Evolutionary conservation across 2,888 invertebrate species (phyloP).

Genomic region (Cataglyphis rosenhaueri): DNA sequence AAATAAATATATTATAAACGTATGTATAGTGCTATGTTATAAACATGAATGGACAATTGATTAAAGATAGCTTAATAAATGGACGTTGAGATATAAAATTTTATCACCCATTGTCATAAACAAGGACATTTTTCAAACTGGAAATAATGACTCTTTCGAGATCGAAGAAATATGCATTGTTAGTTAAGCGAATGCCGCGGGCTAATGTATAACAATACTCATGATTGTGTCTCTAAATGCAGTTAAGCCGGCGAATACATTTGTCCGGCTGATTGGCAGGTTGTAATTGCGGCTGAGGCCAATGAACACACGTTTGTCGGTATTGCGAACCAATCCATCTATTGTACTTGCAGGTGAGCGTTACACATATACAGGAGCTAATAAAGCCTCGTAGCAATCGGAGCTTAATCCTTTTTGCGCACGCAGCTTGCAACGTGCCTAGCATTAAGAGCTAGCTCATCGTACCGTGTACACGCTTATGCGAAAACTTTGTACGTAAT

Average conservation of each 20-base stretch:
- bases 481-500: slow-evolving; percentile 58
- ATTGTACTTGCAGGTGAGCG: slow-evolving; percentile 33
- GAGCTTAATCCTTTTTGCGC: slow-evolving; percentile 43
- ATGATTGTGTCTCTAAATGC: slow-evolving; percentile 39
- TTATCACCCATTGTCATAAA: background rate
- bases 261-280: slow-evolving; percentile 50
- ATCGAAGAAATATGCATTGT: background rate
- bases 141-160: background rate
- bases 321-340: slow-evolving; percentile 38
- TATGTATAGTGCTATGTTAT: background rate
- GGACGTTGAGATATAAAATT: background rate
- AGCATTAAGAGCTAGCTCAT: slow-evolving; percentile 41
- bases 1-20: background rate
- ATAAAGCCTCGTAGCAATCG: slow-evolving; percentile 41
- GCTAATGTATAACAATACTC: slow-evolving; percentile 37
- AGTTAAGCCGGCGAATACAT: slow-evolving; percentile 40
- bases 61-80: background rate
- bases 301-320: slow-evolving; percentile 45
- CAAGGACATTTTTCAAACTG: background rate
- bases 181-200: slow-evolving; percentile 22
- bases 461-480: slow-evolving; percentile 29
- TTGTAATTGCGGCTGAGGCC: slow-evolving; percentile 41
- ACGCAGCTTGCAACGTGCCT: slow-evolving; percentile 38
- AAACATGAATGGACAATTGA: background rate
- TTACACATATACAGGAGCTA: slow-evolving; percentile 19